Conservation (phyloP, 1,140 invertebrate genomes). For the Trichonephila inaurata region DNA sequence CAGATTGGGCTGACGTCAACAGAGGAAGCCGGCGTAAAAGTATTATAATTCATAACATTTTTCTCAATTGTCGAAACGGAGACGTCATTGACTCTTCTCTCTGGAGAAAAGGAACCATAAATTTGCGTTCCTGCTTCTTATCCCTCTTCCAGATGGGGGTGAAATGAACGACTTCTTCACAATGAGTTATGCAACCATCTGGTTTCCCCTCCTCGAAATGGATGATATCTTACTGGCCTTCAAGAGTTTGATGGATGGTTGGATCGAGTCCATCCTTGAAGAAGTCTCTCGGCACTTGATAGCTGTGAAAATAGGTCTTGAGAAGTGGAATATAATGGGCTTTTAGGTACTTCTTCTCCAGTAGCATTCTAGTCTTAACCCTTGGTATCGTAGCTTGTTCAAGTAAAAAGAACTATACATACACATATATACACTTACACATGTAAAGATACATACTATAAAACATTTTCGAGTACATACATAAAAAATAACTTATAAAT, state of each 20-base stretch:
- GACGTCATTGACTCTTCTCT: background rate
- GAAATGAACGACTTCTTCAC: slow-evolving; percentile 8
- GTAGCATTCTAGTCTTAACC: too few species aligned
- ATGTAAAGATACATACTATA: too few species aligned
- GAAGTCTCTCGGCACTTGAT: background rate
- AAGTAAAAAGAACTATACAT: too few species aligned
- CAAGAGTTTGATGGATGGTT: slow-evolving; percentile 8
- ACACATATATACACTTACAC: too few species aligned
- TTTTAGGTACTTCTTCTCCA: too few species aligned
- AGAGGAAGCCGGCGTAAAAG: background rate
- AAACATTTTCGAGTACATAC: too few species aligned
- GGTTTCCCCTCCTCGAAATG: background rate
- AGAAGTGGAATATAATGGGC: background rate
- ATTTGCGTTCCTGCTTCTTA: background rate
- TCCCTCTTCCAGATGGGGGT: slow-evolving; percentile 25
- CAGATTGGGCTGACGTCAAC: slow-evolving; percentile 7
- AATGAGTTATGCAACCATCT: slow-evolving; percentile 34
- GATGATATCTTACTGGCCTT: slow-evolving; percentile 29
- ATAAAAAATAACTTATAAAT: too few species aligned
- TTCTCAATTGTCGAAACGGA: background rate
- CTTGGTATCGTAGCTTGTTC: too few species aligned
- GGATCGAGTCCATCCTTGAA: background rate
- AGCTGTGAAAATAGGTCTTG: background rate
- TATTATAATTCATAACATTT: slow-evolving; percentile 16
- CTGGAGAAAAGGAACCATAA: slow-evolving; percentile 17